Evolutionary conservation across 2,888 invertebrate genomes (phyloP).

Genomic region (Tillus elongatus): DNA sequence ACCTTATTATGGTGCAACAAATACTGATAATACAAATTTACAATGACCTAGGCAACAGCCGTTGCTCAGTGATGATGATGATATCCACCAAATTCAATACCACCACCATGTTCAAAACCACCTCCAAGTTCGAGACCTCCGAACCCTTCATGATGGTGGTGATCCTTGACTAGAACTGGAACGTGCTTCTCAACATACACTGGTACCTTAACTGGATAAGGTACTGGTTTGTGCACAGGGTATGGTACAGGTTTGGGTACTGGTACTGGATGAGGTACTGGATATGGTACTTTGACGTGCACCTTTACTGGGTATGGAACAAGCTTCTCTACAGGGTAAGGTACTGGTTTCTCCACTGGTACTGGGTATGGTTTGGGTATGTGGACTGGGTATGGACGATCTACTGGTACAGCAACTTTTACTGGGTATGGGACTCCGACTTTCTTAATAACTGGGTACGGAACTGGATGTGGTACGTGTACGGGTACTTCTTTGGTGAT

Average conservation of each 20-base stretch:
- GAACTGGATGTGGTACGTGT: slow-evolving; percentile 48
- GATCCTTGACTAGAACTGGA: slow-evolving; percentile 34
- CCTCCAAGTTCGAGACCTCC: slow-evolving; percentile 22
- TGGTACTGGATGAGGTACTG: slow-evolving; percentile 32
- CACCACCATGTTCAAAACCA: slow-evolving; percentile 14
- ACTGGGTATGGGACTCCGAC: slow-evolving; percentile 41
- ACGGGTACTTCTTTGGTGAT: slow-evolving; percentile 39
- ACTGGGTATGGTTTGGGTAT: slow-evolving; percentile 34
- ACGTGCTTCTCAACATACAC: slow-evolving; percentile 47
- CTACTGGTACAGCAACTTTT: slow-evolving; percentile 43
- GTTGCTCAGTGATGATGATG: slow-evolving; percentile 23
- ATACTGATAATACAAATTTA: slow-evolving; percentile 21
- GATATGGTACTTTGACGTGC: slow-evolving; percentile 29
- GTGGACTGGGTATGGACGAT: slow-evolving; percentile 39
- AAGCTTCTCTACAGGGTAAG: slow-evolving; percentile 47
- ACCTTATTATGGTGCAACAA: slow-evolving; percentile 26
- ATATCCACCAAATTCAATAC: slow-evolving; percentile 17
- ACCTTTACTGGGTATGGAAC: slow-evolving; percentile 44
- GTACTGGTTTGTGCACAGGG: slow-evolving; percentile 38
- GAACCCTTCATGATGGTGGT: slow-evolving; percentile 25
- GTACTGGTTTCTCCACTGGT: slow-evolving; percentile 46
- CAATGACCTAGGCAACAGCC: slow-evolving; percentile 19
- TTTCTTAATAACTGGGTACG: slow-evolving; percentile 45
- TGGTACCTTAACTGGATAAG: slow-evolving; percentile 40
- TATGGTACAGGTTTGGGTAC: slow-evolving; percentile 33